Base-by-base conservation (phyloP, 2,797 vertebrate genomes). In the Diglossa cyanea region DNA sequence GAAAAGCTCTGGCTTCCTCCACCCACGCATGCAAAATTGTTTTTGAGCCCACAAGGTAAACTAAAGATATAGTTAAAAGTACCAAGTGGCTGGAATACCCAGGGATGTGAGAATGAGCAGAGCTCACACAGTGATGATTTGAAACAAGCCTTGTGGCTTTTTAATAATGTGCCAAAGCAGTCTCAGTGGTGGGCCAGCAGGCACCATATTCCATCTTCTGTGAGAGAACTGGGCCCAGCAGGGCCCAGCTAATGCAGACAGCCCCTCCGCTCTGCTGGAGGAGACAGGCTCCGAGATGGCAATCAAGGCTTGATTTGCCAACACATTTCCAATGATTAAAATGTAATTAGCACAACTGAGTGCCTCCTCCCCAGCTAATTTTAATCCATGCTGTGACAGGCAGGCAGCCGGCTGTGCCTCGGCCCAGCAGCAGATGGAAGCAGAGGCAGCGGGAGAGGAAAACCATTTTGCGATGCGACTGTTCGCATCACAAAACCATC, bases 291-390 rank as follows among this genome's bases (percentile, higher is more conserved):
- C 98, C 82, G 98, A 99, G 99, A 99, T 99, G 99, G 99, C 99
- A 99, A 99, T 99, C 99, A 99, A 99, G 99, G 98, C 99, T 99
- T 99, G 99, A 99, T 99, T 99, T 99, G 99, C 99, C 99, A 99
- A 99, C 99, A 99, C 99, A 99, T 99, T 99, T 99, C 98, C 99
- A 99, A 99, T 99, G 99, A 99, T 99, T 99, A 99, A 99, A 99
- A 99, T 99, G 99, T 99, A 99, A 99, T 99, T 99, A 99, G 99
- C 99, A 99, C 99, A 99, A 99, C 99, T 98, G 98, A 99, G 99
- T 98, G 98, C 99, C 99, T 99, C 99, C 99, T 99, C 99, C 99
- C 99, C 98, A 99, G 99, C 99, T 99, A 99, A 99, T 99, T 99
- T 99, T 98, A 98, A 99, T 98, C 97, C 99, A 99, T 98, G 98